Evolutionary conservation across 2,113 vertebrate genomes (phyloP), one percentile per base, ranked within the genome.

Genomic region (Puma concolor): DNA sequence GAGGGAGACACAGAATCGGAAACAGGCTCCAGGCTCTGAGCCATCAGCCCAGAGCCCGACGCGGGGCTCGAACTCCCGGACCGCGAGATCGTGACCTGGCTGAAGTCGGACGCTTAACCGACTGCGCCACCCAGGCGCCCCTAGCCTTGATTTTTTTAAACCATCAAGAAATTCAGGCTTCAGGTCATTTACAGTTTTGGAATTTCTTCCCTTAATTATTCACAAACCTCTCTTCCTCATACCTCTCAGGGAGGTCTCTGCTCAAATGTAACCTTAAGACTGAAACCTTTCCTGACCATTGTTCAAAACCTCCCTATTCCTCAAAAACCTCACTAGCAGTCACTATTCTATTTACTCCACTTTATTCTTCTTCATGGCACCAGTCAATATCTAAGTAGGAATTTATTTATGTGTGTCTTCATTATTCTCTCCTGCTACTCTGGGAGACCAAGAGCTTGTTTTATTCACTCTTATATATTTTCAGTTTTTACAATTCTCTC

Each of bases 301-400:
- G 27, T 36, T 64, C 25, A 23, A 82, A 77, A 54, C 7, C 27
- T 23, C 4, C 1, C 4, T n/a, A 1, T 16, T 19, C n/a, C 7
- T 17, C 5, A 21, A n/a, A 11, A 54, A 27, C 5, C 0, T 2
- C 1, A 38, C 19, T 5, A 29, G 50, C 23, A 57, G 4, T 67
- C 7, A 10, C 11, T 76, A 10, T 38, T 21, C 1, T 33, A 60
- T 21, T 88, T 7, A 50, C 2, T 17, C 5, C 12, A 1, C 2
- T 57, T n/a, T 71, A n/a, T 7, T 74, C 92, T 64, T 52, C 48
- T 76, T 88, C 15, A 54, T 19, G 48, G 6, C 6, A 29, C 1
- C 15, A 16, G 27, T 36, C 19, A 48, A 2, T 50, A 21, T 38
- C 6, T 84, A 91, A 69, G 21, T 25, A 72, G 4, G 31, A 44